phyloP scores from a whole-genome alignment of 1,140 invertebrate species.

The Olivierus martensii region DNA sequence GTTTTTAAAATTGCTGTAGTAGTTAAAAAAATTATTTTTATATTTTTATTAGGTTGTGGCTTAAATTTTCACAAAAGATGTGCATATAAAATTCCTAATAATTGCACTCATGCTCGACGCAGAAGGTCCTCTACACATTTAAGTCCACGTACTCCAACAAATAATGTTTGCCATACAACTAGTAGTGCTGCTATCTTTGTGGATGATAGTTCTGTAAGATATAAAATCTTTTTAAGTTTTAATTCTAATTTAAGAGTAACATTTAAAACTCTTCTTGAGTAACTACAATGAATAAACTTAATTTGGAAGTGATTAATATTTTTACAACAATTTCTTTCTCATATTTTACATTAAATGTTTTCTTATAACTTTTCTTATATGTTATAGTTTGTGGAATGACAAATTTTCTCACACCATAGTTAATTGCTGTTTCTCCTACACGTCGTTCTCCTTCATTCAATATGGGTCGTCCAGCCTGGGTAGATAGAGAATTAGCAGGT shows the following conservation, averaged over 20 bases:
- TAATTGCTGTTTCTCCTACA: constrained; percentile 17
- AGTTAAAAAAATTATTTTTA: too few relatives aligned
- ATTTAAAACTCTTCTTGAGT: too few relatives aligned
- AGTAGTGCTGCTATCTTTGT: constrained; percentile 10
- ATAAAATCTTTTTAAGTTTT: background rate
- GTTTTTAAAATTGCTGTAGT: too few relatives aligned
- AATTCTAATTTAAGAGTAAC: background rate
- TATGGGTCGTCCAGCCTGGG: constrained; percentile 49
- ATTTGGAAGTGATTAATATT: too few relatives aligned
- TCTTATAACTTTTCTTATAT: too few relatives aligned
- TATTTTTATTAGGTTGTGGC: constrained; percentile 59
- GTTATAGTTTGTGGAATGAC: too few relatives aligned
- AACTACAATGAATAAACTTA: too few relatives aligned
- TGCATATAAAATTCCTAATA: constrained; percentile 96
- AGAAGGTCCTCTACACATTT: constrained; percentile 27
- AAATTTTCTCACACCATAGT: too few relatives aligned
- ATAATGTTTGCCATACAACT: constrained; percentile 12
- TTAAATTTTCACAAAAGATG: constrained; percentile 98
- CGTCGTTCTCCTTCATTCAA: constrained; percentile 52
- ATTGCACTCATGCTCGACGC: constrained; percentile 52
- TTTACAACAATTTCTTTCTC: too few relatives aligned
- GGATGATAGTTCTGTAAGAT: constrained; percentile 14
- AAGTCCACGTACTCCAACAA: constrained; percentile 10
- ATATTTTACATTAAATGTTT: too few relatives aligned
- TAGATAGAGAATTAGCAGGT: constrained; percentile 51